A percentile compares a stretch with the other conserved stretches of the same genome.
Evolutionary conservation across 2,888 invertebrate genomes (phyloP).

Genomic region (Anarsia innoxiella): DNA sequence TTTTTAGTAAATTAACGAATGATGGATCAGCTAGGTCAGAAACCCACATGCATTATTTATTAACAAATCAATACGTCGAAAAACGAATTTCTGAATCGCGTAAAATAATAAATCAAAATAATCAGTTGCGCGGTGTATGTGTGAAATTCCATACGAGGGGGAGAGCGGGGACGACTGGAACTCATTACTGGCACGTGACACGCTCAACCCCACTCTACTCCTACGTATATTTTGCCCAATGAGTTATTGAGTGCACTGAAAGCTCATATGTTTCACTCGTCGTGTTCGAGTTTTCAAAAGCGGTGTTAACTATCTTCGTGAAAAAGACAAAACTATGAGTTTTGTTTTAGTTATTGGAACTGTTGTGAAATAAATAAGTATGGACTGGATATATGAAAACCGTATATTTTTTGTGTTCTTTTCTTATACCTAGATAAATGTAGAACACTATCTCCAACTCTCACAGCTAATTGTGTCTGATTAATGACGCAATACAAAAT

Average conservation of each 20-base stretch:
- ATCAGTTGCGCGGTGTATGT: slow-evolving; percentile 57
- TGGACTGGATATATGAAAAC: no score
- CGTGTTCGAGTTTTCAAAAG: slow-evolving; percentile 25
- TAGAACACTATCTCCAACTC: slow-evolving; percentile 1
- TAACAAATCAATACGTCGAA: slow-evolving; percentile 3
- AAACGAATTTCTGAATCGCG: slow-evolving; percentile 10
- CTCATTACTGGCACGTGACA: slow-evolving; percentile 74
- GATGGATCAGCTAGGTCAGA: no score
- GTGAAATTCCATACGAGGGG: slow-evolving; percentile 62
- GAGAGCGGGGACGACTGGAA: slow-evolving; percentile 48
- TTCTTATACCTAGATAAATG: not conserved
- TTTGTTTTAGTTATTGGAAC: no score
- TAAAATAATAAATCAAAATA: slow-evolving; percentile 58
- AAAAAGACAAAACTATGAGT: not conserved
- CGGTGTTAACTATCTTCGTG: not conserved
- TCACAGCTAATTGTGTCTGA: slow-evolving; percentile 59
- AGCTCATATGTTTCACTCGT: slow-evolving; percentile 56
- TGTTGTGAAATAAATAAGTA: no score
- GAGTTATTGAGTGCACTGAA: slow-evolving; percentile 70
- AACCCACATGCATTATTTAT: slow-evolving; percentile 7
- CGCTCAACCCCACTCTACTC: slow-evolving; percentile 50
- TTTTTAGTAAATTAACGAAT: no score
- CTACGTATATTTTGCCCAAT: slow-evolving; percentile 64
- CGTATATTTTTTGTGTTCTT: not conserved
- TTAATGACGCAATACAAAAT: slow-evolving; percentile 65